A percentile compares a stretch with the other conserved stretches of the same genome.
Evolutionary conservation across 2,113 vertebrate genomes (phyloP).

Genomic region (Microtus montanus): DNA sequence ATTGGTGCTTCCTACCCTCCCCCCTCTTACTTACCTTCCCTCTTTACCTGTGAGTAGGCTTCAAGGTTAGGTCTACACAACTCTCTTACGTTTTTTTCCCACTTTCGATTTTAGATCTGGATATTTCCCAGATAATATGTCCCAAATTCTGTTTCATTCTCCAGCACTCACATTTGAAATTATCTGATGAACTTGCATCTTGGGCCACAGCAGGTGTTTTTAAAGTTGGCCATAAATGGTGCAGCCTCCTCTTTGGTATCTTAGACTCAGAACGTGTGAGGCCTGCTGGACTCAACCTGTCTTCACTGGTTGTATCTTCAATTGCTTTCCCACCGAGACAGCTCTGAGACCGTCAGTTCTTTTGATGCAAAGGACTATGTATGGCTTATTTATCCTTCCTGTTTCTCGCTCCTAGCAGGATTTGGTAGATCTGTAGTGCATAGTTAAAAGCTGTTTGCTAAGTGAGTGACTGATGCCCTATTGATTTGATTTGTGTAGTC

Average conservation of each 20-base stretch:
- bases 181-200: background rate
- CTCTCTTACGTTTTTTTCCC: background rate
- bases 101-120: background rate
- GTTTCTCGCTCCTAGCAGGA: background rate
- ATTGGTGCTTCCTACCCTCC: background rate
- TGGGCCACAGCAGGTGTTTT: background rate
- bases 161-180: background rate
- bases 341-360: background rate
- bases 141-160: conserved; percentile 1
- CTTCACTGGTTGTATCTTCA: background rate
- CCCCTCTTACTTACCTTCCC: background rate
- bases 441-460: background rate
- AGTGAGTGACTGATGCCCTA: background rate
- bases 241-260: background rate
- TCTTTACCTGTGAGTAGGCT: background rate
- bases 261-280: background rate
- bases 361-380: background rate
- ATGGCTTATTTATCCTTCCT: background rate
- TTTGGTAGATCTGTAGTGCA: background rate
- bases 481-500: background rate
- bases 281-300: background rate
- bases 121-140: conserved; percentile 2
- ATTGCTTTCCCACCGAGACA: background rate
- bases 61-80: background rate
- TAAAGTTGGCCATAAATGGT: background rate